Conservation (phyloP, 2,113 vertebrate species). For the Trachemys scripta region DNA sequence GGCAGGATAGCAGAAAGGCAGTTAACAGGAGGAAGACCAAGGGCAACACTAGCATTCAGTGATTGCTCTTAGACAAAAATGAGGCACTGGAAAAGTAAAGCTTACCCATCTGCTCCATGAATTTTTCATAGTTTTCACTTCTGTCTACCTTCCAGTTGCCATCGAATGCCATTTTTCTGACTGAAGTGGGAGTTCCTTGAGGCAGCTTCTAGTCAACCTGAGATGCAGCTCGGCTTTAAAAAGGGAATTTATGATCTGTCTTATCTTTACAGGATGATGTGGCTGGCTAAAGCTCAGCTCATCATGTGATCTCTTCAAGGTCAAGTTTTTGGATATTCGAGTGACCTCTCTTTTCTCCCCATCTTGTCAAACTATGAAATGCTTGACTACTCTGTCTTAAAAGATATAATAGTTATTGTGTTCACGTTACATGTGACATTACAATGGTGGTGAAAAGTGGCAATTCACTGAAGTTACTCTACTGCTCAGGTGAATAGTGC, state of each 20-base stretch:
- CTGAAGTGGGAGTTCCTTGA: neutral
- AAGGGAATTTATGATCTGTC: slow-evolving; percentile 76
- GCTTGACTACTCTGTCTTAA: neutral
- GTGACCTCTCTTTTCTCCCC: neutral
- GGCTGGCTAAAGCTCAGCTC: slow-evolving; percentile 89
- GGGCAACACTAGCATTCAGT: neutral
- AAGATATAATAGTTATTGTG: neutral
- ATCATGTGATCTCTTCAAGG: slow-evolving; percentile 47
- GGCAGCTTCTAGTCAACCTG: slow-evolving; percentile 16
- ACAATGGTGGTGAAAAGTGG: neutral
- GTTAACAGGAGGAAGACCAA: neutral
- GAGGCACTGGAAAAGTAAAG: neutral
- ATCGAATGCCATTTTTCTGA: slow-evolving; percentile 85
- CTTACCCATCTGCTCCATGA: slow-evolving; percentile 95
- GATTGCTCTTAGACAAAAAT: neutral
- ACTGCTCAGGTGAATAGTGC: neutral
- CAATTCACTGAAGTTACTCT: neutral
- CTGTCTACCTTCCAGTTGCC: slow-evolving; percentile 90
- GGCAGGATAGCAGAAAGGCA: neutral
- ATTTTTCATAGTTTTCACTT: slow-evolving; percentile 91
- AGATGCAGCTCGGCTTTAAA: slow-evolving; percentile 41
- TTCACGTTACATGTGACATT: neutral
- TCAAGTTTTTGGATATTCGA: slow-evolving; percentile 6
- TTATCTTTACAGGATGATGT: slow-evolving; percentile 90
- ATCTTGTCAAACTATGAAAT: neutral